A percentile compares a stretch with the other conserved stretches of the same genome.
phyloP scores from a whole-genome alignment of 2,797 vertebrate species.

The Liparis tanakae region DNA sequence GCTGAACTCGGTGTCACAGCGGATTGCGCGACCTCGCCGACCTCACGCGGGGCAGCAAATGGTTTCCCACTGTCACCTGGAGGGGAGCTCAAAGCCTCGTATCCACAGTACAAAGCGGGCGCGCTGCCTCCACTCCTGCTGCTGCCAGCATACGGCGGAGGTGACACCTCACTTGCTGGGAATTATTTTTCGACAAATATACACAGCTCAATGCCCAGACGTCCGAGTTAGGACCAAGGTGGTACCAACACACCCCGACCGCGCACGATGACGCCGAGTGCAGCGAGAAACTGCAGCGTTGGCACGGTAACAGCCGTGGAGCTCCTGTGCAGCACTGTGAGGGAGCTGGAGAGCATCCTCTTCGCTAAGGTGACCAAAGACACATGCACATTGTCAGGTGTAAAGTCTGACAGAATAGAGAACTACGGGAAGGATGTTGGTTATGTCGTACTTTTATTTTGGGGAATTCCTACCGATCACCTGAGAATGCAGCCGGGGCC shows the following conservation, averaged over 20 bases:
- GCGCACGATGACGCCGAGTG: slow-evolving; percentile 31
- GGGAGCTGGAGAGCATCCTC: background rate
- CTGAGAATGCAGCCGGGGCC: background rate
- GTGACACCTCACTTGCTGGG: slow-evolving; percentile 47
- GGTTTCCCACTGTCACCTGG: slow-evolving; percentile 69
- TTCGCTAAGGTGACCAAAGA: background rate
- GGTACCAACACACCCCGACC: slow-evolving; percentile 39
- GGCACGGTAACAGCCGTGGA: slow-evolving; percentile 40
- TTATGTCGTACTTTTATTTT: background rate
- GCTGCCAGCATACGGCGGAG: slow-evolving; percentile 66
- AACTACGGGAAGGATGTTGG: background rate
- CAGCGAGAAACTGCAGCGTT: slow-evolving; percentile 52
- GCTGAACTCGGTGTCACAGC: slow-evolving; percentile 66
- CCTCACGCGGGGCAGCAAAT: slow-evolving; percentile 66
- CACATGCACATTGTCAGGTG: background rate
- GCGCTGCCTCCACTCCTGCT: slow-evolving; percentile 50
- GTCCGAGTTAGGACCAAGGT: slow-evolving; percentile 35
- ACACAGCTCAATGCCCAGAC: slow-evolving; percentile 38
- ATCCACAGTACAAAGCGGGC: slow-evolving; percentile 36
- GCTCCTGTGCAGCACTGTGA: slow-evolving; percentile 33
- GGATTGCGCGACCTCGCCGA: slow-evolving; percentile 63
- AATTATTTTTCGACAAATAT: slow-evolving; percentile 36
- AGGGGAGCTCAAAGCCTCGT: slow-evolving; percentile 43
- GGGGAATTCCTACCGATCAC: background rate
- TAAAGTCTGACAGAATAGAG: background rate